Percentiles rank a stretch among this genome's conserved stretches.
Evolutionary conservation across 2,888 invertebrate species (phyloP).

Genomic region (Tiliacea aurago): DNA sequence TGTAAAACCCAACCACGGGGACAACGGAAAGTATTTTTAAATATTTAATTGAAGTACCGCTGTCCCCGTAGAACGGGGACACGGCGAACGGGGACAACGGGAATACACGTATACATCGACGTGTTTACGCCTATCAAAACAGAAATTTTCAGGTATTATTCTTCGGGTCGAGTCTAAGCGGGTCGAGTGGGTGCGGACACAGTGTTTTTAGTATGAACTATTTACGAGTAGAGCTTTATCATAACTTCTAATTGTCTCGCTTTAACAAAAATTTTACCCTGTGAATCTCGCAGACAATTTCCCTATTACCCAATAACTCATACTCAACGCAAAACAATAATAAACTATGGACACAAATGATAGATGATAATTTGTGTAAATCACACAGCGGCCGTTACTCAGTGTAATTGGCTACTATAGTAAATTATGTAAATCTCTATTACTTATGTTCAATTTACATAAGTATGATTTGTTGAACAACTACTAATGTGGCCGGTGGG

Average conservation of each 20-base stretch:
- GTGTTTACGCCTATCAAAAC: too few relatives aligned
- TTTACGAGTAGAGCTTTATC: not conserved
- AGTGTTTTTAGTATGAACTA: not conserved
- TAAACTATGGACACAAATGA: constrained; percentile 39
- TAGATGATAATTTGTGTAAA: constrained; percentile 63
- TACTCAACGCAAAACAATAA: constrained; percentile 41
- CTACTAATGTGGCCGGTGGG: constrained; percentile 48
- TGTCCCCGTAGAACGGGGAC: too few relatives aligned
- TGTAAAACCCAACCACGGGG: too few relatives aligned
- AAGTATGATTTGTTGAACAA: constrained; percentile 69
- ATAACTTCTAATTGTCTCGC: constrained; percentile 2
- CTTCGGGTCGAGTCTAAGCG: too few relatives aligned
- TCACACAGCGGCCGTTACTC: constrained; percentile 62
- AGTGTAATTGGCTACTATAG: constrained; percentile 63
- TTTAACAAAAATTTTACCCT: constrained; percentile 13
- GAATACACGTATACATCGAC: too few relatives aligned
- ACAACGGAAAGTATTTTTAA: too few relatives aligned
- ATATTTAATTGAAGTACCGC: too few relatives aligned
- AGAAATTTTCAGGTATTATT: too few relatives aligned
- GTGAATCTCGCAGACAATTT: constrained; percentile 14
- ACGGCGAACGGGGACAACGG: too few relatives aligned
- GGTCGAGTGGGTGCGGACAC: too few relatives aligned
- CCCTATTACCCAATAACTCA: constrained; percentile 37
- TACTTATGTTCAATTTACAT: constrained; percentile 68
- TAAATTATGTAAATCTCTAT: constrained; percentile 73